phyloP scores from a whole-genome alignment of 1,140 invertebrate species.

The Caerostris extrusa region DNA sequence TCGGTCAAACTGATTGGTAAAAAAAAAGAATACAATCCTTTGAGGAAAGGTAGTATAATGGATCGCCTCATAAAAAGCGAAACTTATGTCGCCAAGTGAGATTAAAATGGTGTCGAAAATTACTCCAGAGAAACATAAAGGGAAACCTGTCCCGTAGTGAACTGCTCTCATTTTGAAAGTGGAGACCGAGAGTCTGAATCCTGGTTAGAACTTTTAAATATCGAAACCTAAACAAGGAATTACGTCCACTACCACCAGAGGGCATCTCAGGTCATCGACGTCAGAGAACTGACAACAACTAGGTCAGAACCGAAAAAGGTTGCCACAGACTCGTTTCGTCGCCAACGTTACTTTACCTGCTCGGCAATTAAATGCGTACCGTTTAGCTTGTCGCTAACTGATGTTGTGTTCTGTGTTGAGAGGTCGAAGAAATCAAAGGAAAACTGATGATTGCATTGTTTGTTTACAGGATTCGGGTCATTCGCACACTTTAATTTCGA shows the following conservation, averaged over 20 bases:
- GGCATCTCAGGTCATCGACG: slow-evolving; percentile 71
- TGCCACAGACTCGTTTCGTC: slow-evolving; percentile 6
- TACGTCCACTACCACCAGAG: slow-evolving; percentile 70
- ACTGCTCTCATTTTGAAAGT: slow-evolving; percentile 39
- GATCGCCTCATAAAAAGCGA: slow-evolving; percentile 7
- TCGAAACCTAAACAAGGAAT: slow-evolving; percentile 62
- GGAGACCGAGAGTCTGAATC: slow-evolving; percentile 55
- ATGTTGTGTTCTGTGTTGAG: background rate
- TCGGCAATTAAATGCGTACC: slow-evolving; percentile 1
- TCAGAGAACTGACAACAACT: slow-evolving; percentile 41
- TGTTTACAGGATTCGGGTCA: slow-evolving; percentile 14
- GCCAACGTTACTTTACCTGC: slow-evolving; percentile 33
- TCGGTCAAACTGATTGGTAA: background rate
- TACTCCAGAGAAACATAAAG: slow-evolving; percentile 34
- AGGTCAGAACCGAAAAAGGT: slow-evolving; percentile 63
- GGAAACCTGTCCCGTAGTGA: slow-evolving; percentile 45
- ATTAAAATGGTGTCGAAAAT: slow-evolving; percentile 18
- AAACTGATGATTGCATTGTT: slow-evolving; percentile 10
- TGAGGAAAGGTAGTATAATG: slow-evolving; percentile 11
- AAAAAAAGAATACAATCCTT: background rate
- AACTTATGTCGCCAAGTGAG: slow-evolving; percentile 29
- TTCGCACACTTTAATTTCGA: background rate
- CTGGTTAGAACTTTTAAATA: slow-evolving; percentile 50
- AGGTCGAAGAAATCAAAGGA: slow-evolving; percentile 31
- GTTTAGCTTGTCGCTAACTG: background rate